phyloP scores from a whole-genome alignment of 92 coral and sea anemone species.

The Bergia sp. region DNA sequence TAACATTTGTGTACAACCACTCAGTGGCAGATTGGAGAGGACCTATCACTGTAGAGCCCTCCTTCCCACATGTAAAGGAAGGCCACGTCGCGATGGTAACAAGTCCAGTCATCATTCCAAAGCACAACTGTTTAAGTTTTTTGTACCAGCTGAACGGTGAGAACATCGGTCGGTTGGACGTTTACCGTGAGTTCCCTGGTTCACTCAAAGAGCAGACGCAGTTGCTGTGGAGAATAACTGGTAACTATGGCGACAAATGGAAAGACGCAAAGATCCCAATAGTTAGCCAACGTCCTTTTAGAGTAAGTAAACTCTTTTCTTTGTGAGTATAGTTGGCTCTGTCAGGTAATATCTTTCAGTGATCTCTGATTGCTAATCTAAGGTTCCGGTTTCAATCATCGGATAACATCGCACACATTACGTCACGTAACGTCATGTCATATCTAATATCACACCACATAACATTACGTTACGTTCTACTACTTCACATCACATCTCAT shows the following conservation, averaged over 20 bases:
- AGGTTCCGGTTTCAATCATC: neutral
- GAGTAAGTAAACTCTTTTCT: conserved; percentile 6
- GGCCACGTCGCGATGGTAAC: neutral
- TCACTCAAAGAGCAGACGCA: neutral
- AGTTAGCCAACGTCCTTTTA: neutral
- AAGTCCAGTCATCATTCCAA: conserved; percentile 1
- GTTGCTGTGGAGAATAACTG: conserved; percentile 15
- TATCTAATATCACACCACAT: neutral
- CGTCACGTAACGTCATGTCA: neutral
- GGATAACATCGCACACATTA: neutral
- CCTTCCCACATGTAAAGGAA: neutral
- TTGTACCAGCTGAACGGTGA: conserved; percentile 1
- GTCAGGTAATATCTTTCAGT: too few relatives aligned
- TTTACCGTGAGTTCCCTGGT: neutral
- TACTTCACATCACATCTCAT: neutral
- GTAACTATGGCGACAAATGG: conserved; percentile 17
- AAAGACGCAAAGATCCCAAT: neutral
- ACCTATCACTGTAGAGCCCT: neutral
- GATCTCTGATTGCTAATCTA: too few relatives aligned
- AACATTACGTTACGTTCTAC: neutral
- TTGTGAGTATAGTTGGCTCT: neutral
- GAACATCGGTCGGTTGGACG: neutral
- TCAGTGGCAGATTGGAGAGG: neutral
- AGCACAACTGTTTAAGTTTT: conserved; percentile 1
- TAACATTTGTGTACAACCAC: neutral